Evolutionary conservation across 2,888 invertebrate species (phyloP).

Genomic region (Teleiodes luculella): DNA sequence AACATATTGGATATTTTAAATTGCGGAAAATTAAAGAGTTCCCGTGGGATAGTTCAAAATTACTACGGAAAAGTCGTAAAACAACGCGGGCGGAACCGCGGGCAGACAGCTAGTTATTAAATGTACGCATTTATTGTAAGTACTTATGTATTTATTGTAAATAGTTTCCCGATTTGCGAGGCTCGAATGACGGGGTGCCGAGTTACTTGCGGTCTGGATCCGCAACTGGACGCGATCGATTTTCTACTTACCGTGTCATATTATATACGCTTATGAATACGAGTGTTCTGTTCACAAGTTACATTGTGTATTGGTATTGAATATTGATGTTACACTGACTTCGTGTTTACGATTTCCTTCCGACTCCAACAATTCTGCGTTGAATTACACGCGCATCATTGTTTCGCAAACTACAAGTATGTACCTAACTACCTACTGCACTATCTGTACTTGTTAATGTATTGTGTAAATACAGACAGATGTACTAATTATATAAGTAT

Average conservation of each 20-base stretch:
- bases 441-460: too few species aligned
- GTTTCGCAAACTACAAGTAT: neutral
- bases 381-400: neutral
- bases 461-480: too few species aligned
- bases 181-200: slow-evolving; percentile 42
- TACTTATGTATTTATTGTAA: neutral
- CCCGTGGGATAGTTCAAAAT: too few species aligned
- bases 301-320: slow-evolving; percentile 7
- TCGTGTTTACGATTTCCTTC: slow-evolving; percentile 14
- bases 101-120: too few species aligned
- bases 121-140: too few species aligned
- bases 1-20: too few species aligned
- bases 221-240: slow-evolving; percentile 62
- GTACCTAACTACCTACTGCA: too few species aligned
- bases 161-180: slow-evolving; percentile 7
- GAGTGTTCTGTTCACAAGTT: neutral
- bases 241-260: slow-evolving; percentile 41
- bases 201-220: slow-evolving; percentile 63
- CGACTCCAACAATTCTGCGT: slow-evolving; percentile 7
- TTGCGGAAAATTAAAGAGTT: too few species aligned
- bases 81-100: too few species aligned
- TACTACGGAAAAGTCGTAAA: too few species aligned
- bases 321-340: slow-evolving; percentile 18
- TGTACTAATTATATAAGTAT: too few species aligned
- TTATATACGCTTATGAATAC: neutral